Conservation (phyloP, 2,113 vertebrate species). For the Datnioides undecimradiatus region DNA sequence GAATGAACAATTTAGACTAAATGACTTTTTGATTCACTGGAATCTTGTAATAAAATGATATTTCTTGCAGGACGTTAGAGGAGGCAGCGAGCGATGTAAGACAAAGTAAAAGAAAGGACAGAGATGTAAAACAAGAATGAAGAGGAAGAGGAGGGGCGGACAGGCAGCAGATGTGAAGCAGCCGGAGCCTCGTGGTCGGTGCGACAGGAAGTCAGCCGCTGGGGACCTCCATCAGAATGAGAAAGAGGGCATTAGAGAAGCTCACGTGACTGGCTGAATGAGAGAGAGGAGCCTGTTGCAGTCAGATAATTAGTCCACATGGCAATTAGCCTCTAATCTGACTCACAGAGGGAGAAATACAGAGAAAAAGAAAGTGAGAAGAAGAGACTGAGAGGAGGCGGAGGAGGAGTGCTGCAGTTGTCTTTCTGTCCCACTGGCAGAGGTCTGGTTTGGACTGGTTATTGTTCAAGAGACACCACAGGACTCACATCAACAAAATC, state of each 20-base stretch:
- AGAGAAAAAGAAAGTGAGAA: slow-evolving; percentile 21
- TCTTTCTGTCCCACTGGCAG: slow-evolving; percentile 28
- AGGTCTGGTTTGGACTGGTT: slow-evolving; percentile 45
- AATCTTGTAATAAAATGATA: no score
- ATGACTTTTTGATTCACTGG: background rate
- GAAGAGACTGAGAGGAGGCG: slow-evolving; percentile 6
- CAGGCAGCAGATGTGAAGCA: slow-evolving; percentile 51
- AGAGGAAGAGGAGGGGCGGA: background rate
- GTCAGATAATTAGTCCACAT: slow-evolving; percentile 79
- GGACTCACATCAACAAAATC: slow-evolving; percentile 48
- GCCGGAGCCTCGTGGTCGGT: slow-evolving; percentile 34
- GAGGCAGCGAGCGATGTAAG: background rate
- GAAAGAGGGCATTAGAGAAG: slow-evolving; percentile 59
- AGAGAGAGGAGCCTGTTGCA: slow-evolving; percentile 62
- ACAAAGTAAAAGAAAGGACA: background rate
- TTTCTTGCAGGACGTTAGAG: slow-evolving; percentile 5
- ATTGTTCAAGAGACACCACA: slow-evolving; percentile 37
- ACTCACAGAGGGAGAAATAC: slow-evolving; percentile 50
- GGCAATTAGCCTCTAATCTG: slow-evolving; percentile 73
- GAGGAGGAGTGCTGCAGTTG: slow-evolving; percentile 10
- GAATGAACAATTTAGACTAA: background rate
- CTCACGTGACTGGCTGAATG: slow-evolving; percentile 64
- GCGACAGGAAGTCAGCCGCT: slow-evolving; percentile 66
- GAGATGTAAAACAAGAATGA: background rate
- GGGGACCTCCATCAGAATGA: slow-evolving; percentile 58